phyloP scores from a whole-genome alignment of 2,888 invertebrate genomes.

The Dasysyrphus albostriatus region DNA sequence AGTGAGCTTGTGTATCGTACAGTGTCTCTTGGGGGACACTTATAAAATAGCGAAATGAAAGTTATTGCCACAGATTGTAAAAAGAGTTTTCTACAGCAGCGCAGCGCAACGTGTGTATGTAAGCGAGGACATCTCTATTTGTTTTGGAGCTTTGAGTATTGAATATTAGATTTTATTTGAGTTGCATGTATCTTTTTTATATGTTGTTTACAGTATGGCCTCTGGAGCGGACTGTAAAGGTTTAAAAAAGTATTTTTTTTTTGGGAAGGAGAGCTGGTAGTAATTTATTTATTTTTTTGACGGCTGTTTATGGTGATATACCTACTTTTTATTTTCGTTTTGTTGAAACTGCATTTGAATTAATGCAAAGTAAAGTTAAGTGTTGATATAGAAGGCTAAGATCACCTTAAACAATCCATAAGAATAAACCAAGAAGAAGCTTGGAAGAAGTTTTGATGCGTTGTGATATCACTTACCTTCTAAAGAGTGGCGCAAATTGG shows the following conservation, averaged over 20 bases:
- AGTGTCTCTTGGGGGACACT: constrained; percentile 31
- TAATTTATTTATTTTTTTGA: background rate
- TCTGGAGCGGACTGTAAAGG: constrained; percentile 13
- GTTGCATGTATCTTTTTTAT: background rate
- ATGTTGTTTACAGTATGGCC: background rate
- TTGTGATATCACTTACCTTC: no score
- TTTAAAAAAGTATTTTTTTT: background rate
- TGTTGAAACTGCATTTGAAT: no score
- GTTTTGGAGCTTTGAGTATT: constrained; percentile 56
- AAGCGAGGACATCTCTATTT: constrained; percentile 55
- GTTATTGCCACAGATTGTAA: constrained; percentile 56
- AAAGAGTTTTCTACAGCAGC: constrained; percentile 14
- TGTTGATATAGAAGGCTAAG: no score
- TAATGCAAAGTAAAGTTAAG: no score
- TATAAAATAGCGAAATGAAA: constrained; percentile 47
- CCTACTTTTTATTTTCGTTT: no score
- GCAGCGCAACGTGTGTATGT: background rate
- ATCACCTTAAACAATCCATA: no score
- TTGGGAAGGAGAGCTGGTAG: background rate
- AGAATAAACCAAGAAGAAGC: no score
- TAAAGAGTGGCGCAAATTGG: no score
- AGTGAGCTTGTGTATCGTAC: constrained; percentile 2
- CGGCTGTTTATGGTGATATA: background rate
- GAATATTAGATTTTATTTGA: constrained; percentile 60
- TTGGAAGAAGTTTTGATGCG: no score